Evolutionary conservation across 92 coral and sea anemone species (phyloP).

Genomic region (Parazoanthus darwini): DNA sequence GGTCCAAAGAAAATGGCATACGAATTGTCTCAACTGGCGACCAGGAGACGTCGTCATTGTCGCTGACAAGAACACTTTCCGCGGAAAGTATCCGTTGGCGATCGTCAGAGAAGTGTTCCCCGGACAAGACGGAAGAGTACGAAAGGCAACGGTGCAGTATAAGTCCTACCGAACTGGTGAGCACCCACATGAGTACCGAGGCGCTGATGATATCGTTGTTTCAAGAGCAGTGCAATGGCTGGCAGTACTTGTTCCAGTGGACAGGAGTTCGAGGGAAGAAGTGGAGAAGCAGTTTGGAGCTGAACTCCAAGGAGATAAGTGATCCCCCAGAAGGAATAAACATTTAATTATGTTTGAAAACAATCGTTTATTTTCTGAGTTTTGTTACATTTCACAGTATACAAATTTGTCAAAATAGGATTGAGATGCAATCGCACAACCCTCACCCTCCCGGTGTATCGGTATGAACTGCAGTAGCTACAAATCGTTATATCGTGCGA

Average conservation of each 20-base stretch:
- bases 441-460: constrained; percentile 22
- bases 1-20: constrained; percentile 60
- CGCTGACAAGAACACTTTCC: constrained; percentile 61
- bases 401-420: constrained; percentile 12
- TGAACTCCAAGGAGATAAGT: constrained; percentile 31
- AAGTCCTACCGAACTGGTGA: constrained; percentile 48
- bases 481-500: not conserved
- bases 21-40: constrained; percentile 46
- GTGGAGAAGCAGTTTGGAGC: constrained; percentile 29
- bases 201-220: constrained; percentile 32
- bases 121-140: constrained; percentile 61
- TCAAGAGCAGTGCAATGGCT: constrained; percentile 26
- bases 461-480: not conserved
- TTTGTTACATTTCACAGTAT: constrained; percentile 4
- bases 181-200: constrained; percentile 12
- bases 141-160: constrained; percentile 59
- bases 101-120: constrained; percentile 64
- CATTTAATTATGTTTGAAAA: constrained; percentile 7
- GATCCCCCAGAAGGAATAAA: constrained; percentile 22
- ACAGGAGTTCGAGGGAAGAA: constrained; percentile 28
- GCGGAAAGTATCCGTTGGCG: constrained; percentile 56
- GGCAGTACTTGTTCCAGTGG: constrained; percentile 40
- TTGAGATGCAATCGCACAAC: not conserved
- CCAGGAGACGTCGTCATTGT: constrained; percentile 72
- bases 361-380: constrained; percentile 17